Evolutionary conservation across 2,888 invertebrate species (phyloP), one percentile per base, ranked within the genome.

Genomic region (Reticulitermes lucifugus): DNA sequence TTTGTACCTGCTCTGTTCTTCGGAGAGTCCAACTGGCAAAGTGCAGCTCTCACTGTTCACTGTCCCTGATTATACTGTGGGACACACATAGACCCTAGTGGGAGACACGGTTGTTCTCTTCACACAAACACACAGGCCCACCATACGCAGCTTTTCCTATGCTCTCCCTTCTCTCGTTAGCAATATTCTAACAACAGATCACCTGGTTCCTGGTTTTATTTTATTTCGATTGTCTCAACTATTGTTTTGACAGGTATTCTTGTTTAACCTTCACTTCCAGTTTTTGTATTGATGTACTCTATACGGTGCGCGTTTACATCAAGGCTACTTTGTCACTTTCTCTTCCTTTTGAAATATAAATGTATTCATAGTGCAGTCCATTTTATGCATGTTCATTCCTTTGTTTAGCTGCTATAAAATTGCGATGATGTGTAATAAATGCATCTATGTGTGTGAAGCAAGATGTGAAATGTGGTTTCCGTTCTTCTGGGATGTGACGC

Each of bases 251-350:
- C 22, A 21, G 51, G 46, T 46, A 79, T 79, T 29, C 79, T 7
- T 9, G 1, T 59, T 59, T 79, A 59, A 79, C 79, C 79, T 79
- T 79, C 79, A 59, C 4, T 59, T 59, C 9, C 25, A 79, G 12
- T 79, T 79, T 43, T 79, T 79, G 9, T 14, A 55, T n/a, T n/a
- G 29, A 5, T 79, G 9, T 35, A 35, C 35, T 35, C 35, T 51
- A 18, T 12, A 21, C 1, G 51, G 79, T 46, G 55, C 46, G 55
- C 29, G 60, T 41, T 25, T 22, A 60, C 35, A 60, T 41, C 35
- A 60, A 80, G 80, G 80, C 65, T 65, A 35, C 29, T 25, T 12
- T 77, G 60, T 9, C 60, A 60, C 80, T 80, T 80, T 80, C 80
- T 65, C 80, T 80, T 80, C 80, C 80, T 65, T 60, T 65, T 60